These are phyloP conservation scores for Saguinus midas DNA, from an alignment of 2,113 vertebrate species.

Conservation along the genomic window DNA sequence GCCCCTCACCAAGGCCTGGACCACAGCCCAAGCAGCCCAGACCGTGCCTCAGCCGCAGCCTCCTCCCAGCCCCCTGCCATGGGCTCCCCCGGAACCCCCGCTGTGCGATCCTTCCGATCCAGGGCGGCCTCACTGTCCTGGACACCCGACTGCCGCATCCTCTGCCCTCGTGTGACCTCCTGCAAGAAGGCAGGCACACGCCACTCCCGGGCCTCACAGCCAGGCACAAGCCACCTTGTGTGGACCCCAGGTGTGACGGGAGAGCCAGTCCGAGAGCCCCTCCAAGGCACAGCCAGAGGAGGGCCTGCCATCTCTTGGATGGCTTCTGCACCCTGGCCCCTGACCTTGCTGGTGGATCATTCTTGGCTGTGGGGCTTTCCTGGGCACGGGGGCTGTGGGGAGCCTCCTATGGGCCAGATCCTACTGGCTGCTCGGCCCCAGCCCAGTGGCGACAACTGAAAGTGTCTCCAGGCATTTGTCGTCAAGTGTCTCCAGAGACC, in stretches of 20 bases:
- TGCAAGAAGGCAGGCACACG: slow-evolving; percentile 40
- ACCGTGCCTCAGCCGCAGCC: neutral
- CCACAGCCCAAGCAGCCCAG: neutral
- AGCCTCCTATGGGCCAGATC: rapidly evolving
- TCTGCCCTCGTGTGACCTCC: slow-evolving; percentile 76
- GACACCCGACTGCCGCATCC: slow-evolving; percentile 36
- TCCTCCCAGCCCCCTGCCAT: neutral
- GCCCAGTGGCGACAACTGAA: neutral
- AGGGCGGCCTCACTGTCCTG: slow-evolving; percentile 37
- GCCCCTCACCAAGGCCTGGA: neutral
- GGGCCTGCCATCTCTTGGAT: neutral
- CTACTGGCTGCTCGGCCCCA: rapidly evolving
- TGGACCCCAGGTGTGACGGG: rapidly evolving
- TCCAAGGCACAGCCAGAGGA: rapidly evolving
- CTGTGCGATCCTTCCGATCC: slow-evolving; percentile 64
- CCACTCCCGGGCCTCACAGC: rapidly evolving
- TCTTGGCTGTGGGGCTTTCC: neutral
- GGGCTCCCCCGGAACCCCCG: slow-evolving; percentile 53
- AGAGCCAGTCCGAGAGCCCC: neutral
- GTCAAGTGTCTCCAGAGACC: neutral
- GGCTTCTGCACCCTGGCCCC: neutral
- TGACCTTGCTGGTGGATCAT: neutral
- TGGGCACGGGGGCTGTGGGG: rapidly evolving
- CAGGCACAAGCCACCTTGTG: neutral
- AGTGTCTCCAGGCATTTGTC: neutral